A percentile compares a stretch with the other conserved stretches of the same genome.
These are phyloP conservation scores for Thymallus thymallus DNA, from an alignment of 2,113 vertebrate genomes.

Conservation along the genomic window DNA sequence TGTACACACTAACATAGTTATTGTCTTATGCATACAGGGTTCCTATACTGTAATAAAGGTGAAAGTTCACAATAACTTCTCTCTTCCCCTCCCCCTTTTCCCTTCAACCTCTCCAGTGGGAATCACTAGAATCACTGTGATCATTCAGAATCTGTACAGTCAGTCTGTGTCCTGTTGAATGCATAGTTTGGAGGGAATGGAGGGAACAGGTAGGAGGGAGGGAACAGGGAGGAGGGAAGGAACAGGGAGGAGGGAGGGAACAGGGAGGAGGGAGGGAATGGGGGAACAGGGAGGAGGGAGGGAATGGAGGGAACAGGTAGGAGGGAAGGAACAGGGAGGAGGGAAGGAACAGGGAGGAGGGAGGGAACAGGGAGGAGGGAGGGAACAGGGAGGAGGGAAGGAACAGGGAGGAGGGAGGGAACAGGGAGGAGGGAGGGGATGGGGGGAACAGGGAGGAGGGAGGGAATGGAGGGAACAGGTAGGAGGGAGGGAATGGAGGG, in stretches of 20 bases:
- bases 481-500: neutral
- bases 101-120: too few relatives aligned
- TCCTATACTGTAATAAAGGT: neutral
- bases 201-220: conserved; percentile 8
- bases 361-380: neutral
- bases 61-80: neutral
- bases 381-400: conserved; percentile 12
- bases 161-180: conserved; percentile 5
- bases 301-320: neutral
- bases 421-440: too few relatives aligned
- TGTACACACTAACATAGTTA: neutral
- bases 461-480: neutral
- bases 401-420: conserved; percentile 17
- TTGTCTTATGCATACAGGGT: neutral
- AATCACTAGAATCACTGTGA: too few relatives aligned
- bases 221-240: neutral
- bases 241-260: neutral
- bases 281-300: neutral
- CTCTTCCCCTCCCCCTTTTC: neutral
- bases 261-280: neutral
- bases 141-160: too few relatives aligned
- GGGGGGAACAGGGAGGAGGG: neutral
- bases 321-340: neutral
- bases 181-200: neutral
- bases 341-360: neutral